phyloP scores from a whole-genome alignment of 2,797 vertebrate species.

The Carcharodon carcharias region DNA sequence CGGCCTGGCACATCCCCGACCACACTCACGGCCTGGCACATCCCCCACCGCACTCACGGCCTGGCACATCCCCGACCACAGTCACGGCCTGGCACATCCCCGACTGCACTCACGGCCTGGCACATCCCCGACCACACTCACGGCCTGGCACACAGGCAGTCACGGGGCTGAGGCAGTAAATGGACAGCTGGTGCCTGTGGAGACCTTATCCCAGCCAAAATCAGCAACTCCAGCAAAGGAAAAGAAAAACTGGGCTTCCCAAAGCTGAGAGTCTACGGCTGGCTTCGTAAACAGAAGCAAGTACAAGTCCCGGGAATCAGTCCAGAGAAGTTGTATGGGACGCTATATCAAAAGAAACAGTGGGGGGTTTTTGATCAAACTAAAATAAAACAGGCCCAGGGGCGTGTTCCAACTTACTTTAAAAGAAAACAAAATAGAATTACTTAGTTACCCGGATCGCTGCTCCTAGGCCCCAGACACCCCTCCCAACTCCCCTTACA shows the following conservation, averaged over 20 bases:
- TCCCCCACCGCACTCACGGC: background rate
- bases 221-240: background rate
- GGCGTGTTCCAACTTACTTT: background rate
- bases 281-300: background rate
- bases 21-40: too few relatives aligned
- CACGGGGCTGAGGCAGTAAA: background rate
- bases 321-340: background rate
- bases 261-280: background rate
- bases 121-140: background rate
- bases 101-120: too few relatives aligned
- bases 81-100: too few relatives aligned
- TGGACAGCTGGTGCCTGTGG: background rate
- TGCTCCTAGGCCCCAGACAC: background rate
- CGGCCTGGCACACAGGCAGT: background rate
- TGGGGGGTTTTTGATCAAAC: background rate
- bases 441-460: background rate
- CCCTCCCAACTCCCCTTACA: background rate
- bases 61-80: background rate
- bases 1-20: too few relatives aligned
- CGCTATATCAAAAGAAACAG: background rate
- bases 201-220: background rate
- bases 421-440: background rate
- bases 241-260: background rate
- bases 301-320: background rate
- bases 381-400: background rate